Conservation (phyloP, 2,888 invertebrate genomes). For the Blera fallax region DNA sequence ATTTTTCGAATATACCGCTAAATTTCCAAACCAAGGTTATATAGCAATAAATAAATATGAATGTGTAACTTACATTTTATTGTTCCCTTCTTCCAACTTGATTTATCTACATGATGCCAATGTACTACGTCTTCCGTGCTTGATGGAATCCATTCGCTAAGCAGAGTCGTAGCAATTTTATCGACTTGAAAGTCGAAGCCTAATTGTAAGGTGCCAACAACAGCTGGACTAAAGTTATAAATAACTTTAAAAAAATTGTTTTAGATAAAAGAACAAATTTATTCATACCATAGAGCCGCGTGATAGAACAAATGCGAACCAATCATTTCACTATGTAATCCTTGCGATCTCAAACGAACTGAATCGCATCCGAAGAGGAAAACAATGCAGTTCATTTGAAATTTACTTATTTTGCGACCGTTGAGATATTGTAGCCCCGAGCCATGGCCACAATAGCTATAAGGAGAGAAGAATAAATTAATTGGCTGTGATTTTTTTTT, state of each 20-base stretch:
- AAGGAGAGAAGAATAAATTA: constrained; percentile 49
- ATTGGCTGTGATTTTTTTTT: too few species aligned
- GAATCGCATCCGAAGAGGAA: constrained; percentile 87
- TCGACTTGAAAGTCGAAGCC: constrained; percentile 83
- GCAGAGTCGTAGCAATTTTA: constrained; percentile 81
- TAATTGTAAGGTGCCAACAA: constrained; percentile 83
- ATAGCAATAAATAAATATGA: background rate
- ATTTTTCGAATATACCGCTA: constrained; percentile 22
- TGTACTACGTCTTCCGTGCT: constrained; percentile 78
- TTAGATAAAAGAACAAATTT: background rate
- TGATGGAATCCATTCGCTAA: constrained; percentile 82
- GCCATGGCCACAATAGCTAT: constrained; percentile 88
- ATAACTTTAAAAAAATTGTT: background rate
- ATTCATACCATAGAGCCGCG: constrained; percentile 77
- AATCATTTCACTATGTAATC: constrained; percentile 82
- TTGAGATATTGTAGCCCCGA: constrained; percentile 85
- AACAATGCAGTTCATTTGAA: constrained; percentile 84
- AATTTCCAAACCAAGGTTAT: background rate
- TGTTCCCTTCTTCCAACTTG: constrained; percentile 80
- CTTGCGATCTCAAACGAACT: constrained; percentile 80
- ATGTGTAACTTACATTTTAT: constrained; percentile 75
- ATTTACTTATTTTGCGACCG: constrained; percentile 83
- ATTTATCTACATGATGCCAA: constrained; percentile 82
- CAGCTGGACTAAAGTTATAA: constrained; percentile 81
- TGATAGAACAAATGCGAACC: constrained; percentile 82